Conservation (phyloP, 2,888 invertebrate species). For the Eledona agricola region DNA sequence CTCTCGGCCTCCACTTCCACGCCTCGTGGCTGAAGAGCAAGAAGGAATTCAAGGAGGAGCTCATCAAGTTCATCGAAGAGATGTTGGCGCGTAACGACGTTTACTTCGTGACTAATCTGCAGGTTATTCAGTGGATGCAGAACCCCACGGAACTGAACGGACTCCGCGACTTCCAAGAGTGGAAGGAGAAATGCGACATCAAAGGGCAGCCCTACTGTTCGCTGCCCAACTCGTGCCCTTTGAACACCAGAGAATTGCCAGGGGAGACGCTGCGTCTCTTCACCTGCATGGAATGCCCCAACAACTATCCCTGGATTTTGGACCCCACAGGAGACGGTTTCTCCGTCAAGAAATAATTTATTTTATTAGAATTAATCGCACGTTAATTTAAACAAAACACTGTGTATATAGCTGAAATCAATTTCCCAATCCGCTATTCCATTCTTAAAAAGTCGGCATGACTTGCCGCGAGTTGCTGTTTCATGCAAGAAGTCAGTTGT, state of each 20-base stretch:
- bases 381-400: conserved; percentile 51
- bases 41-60: conserved; percentile 89
- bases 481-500: conserved; percentile 10
- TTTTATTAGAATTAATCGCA: conserved; percentile 42
- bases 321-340: conserved; percentile 95
- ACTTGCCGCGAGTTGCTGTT: conserved; percentile 23
- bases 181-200: conserved; percentile 95
- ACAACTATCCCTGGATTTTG: conserved; percentile 94
- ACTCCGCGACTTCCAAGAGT: conserved; percentile 90
- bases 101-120: conserved; percentile 90
- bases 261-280: conserved; percentile 92
- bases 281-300: conserved; percentile 96
- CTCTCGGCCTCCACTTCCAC: conserved; percentile 91
- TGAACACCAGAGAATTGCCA: conserved; percentile 88
- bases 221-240: conserved; percentile 88
- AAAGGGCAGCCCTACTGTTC: conserved; percentile 94
- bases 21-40: conserved; percentile 95
- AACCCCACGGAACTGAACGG: conserved; percentile 88
- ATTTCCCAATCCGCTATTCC: conserved; percentile 31
- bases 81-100: conserved; percentile 89
- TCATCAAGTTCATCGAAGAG: conserved; percentile 93
- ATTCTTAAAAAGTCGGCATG: conserved; percentile 17
- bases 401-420: conserved; percentile 52
- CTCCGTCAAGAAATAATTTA: conserved; percentile 78
- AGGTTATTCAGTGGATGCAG: conserved; percentile 95